Conservation (phyloP, 2,888 invertebrate genomes). For the Camponotus fellah region DNA sequence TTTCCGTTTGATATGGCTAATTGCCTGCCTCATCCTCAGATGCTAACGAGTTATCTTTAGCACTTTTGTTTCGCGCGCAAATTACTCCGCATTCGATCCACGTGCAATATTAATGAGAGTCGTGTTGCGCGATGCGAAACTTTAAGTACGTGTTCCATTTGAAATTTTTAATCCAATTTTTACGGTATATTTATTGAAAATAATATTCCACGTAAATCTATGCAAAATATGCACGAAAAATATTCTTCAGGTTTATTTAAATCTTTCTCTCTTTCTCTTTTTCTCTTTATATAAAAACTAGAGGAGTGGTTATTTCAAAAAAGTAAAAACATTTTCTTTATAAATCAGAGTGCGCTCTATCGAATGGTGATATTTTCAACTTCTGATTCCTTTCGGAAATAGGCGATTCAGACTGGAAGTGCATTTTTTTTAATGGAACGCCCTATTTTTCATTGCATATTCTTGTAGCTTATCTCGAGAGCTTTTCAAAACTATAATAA, state of each 20-base stretch:
- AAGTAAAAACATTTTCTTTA: too few species aligned
- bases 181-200: background rate
- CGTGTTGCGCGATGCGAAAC: background rate
- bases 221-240: background rate
- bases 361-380: too few species aligned
- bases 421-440: too few species aligned
- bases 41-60: slow-evolving; percentile 58
- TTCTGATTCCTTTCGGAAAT: too few species aligned
- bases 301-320: too few species aligned
- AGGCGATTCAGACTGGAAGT: too few species aligned
- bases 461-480: too few species aligned
- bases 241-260: background rate
- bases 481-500: too few species aligned
- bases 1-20: slow-evolving; percentile 56
- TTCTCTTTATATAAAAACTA: background rate
- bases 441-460: too few species aligned
- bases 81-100: slow-evolving; percentile 10
- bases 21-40: slow-evolving; percentile 50
- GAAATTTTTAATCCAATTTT: background rate
- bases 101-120: slow-evolving; percentile 32
- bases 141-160: background rate
- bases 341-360: too few species aligned
- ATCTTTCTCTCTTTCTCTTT: background rate
- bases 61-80: slow-evolving; percentile 36
- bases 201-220: background rate